phyloP scores from a whole-genome alignment of 2,797 vertebrate species.

The Rhyacichthys aspro region DNA sequence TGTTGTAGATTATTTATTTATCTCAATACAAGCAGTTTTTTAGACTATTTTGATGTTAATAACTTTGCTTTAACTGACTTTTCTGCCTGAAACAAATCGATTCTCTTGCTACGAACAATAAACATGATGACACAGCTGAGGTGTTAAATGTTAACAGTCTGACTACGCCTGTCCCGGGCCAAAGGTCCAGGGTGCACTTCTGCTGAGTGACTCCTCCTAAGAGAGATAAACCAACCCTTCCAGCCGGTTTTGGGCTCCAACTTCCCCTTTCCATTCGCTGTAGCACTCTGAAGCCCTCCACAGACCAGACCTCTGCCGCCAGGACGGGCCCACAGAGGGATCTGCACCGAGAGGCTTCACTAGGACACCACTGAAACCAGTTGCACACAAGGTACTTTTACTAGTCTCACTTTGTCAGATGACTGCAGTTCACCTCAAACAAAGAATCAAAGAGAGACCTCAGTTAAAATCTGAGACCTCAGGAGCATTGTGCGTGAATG shows the following conservation, averaged over 20 bases:
- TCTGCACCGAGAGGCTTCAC: conserved; percentile 15
- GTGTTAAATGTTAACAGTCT: conserved; percentile 77
- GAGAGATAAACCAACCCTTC: conserved; percentile 47
- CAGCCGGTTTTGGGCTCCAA: conserved; percentile 19
- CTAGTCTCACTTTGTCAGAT: background rate
- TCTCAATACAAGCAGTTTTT: too few species aligned
- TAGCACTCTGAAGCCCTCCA: conserved; percentile 19
- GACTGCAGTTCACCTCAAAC: background rate
- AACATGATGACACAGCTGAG: conserved; percentile 58
- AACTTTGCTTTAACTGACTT: background rate
- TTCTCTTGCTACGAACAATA: conserved; percentile 10
- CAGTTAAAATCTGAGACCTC: background rate
- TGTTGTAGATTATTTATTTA: too few species aligned
- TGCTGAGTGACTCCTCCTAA: conserved; percentile 50
- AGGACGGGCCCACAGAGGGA: conserved; percentile 20
- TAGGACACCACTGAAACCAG: conserved; percentile 1
- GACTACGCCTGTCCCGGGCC: conserved; percentile 58
- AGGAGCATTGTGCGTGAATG: background rate
- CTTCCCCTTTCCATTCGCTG: conserved; percentile 16
- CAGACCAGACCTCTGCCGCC: conserved; percentile 16
- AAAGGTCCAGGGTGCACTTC: conserved; percentile 59
- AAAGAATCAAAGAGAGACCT: background rate
- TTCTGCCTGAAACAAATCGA: background rate
- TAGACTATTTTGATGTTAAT: background rate
- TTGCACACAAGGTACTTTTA: conserved; percentile 50